These are phyloP conservation scores for Brachyptera putata DNA, from an alignment of 2,888 invertebrate species.

Conservation along the genomic window DNA sequence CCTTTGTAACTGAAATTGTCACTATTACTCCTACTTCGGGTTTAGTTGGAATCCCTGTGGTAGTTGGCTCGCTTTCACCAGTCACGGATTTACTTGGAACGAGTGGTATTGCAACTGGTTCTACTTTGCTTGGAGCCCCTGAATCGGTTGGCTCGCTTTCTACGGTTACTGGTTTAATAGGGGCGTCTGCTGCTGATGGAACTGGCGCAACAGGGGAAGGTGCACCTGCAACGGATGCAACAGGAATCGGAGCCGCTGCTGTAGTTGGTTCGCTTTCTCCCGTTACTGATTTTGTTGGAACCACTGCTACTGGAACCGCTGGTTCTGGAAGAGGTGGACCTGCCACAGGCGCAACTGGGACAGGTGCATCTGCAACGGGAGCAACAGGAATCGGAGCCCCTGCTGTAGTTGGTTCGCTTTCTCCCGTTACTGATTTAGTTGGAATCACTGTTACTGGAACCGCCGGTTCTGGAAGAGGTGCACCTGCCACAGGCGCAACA, in stretches of 20 bases:
- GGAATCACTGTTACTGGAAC: not conserved
- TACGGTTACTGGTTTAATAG: not conserved
- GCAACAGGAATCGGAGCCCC: not conserved
- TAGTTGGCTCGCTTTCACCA: too few species aligned
- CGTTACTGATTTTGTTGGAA: not conserved
- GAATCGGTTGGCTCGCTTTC: not conserved
- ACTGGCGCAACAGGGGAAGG: too few species aligned
- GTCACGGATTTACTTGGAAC: too few species aligned
- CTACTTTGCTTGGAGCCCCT: too few species aligned
- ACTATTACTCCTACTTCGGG: not conserved
- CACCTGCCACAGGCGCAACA: not conserved
- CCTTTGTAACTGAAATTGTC: not conserved
- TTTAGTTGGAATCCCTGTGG: too few species aligned
- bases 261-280: not conserved
- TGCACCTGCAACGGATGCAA: not conserved
- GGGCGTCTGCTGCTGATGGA: slow-evolving; percentile 29
- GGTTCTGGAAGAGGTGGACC: not conserved
- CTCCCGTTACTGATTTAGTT: not conserved
- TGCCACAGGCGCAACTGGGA: not conserved
- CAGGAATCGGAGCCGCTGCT: not conserved
- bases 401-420: too few species aligned
- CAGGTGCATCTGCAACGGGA: not conserved
- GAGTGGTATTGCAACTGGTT: too few species aligned
- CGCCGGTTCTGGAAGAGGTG: not conserved
- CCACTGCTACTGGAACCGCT: not conserved